Percentiles rank a stretch among this genome's conserved stretches.
phyloP scores from a whole-genome alignment of 2,797 vertebrate genomes.

The Gymnoscopelus braueri region DNA sequence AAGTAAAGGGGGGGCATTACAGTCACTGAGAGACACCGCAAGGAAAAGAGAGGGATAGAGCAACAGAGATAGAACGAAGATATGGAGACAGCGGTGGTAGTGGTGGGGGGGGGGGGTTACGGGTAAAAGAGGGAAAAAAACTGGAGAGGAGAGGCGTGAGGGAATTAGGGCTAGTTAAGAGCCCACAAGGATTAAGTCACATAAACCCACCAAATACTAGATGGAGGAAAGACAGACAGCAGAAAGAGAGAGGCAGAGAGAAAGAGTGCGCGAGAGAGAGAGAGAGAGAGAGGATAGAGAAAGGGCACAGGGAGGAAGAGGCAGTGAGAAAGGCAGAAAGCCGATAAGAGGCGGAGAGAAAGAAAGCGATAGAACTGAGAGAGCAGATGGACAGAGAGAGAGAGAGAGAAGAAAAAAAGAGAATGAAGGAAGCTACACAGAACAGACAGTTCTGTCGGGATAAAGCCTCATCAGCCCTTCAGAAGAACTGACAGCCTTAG shows the following conservation, averaged over 20 bases:
- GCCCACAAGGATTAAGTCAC: conserved; percentile 59
- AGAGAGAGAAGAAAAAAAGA: neutral
- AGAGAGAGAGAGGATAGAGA: conserved; percentile 1
- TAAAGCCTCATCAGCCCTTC: too few species aligned
- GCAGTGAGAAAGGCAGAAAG: neutral
- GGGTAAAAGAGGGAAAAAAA: conserved; percentile 15
- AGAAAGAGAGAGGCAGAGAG: conserved; percentile 22
- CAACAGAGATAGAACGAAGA: conserved; percentile 26
- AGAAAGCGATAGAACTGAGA: conserved; percentile 1
- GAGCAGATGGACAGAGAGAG: conserved; percentile 12
- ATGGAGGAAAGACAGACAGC: conserved; percentile 9
- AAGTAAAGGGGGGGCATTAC: conserved; percentile 46
- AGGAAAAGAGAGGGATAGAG: neutral
- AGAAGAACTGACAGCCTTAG: too few species aligned
- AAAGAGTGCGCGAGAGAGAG: conserved; percentile 13
- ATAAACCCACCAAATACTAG: conserved; percentile 26
- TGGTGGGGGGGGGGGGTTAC: conserved; percentile 37
- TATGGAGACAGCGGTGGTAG: conserved; percentile 14
- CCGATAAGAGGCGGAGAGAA: neutral
- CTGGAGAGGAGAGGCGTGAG: conserved; percentile 47
- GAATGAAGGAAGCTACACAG: neutral
- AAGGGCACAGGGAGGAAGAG: neutral
- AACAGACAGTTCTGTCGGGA: too few species aligned
- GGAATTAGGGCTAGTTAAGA: conserved; percentile 54
- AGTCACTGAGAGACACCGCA: conserved; percentile 2